Evolutionary conservation across 1,140 invertebrate species (phyloP).

Genomic region (Macrocentrus cingulum): DNA sequence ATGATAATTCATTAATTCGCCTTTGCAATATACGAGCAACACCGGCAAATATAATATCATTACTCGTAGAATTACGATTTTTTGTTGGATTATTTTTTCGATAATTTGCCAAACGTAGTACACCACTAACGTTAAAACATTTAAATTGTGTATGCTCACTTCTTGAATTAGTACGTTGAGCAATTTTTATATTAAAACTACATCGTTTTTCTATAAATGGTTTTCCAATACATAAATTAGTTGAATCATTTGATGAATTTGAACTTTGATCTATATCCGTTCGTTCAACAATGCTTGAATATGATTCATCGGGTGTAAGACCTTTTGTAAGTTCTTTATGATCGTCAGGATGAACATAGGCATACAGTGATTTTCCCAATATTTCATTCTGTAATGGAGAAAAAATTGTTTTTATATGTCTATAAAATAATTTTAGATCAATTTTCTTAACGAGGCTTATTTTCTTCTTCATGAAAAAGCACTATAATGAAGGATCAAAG

Average conservation of each 20-base stretch:
- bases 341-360: slow-evolving; percentile 77
- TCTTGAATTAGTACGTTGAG: slow-evolving; percentile 57
- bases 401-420: slow-evolving; percentile 2
- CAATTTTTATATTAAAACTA: slow-evolving; percentile 64
- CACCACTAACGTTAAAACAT: slow-evolving; percentile 59
- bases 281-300: slow-evolving; percentile 39
- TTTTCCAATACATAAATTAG: slow-evolving; percentile 44
- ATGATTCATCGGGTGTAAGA: slow-evolving; percentile 61
- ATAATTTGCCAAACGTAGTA: slow-evolving; percentile 49
- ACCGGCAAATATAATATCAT: slow-evolving; percentile 68
- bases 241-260: slow-evolving; percentile 46
- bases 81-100: slow-evolving; percentile 5
- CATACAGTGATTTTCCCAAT: slow-evolving; percentile 80
- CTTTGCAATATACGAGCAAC: slow-evolving; percentile 67
- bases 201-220: slow-evolving; percentile 50
- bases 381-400: slow-evolving; percentile 71
- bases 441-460: neutral
- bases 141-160: slow-evolving; percentile 63
- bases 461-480: neutral
- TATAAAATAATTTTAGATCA: neutral
- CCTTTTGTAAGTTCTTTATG: slow-evolving; percentile 70
- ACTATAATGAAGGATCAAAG: too few species aligned
- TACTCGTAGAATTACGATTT: slow-evolving; percentile 39
- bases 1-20: slow-evolving; percentile 67
- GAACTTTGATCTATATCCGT: slow-evolving; percentile 54